Percentiles rank a stretch among this genome's conserved stretches.
Conservation (phyloP, 64 coral and sea anemone species). For the Montipora capricornis region DNA sequence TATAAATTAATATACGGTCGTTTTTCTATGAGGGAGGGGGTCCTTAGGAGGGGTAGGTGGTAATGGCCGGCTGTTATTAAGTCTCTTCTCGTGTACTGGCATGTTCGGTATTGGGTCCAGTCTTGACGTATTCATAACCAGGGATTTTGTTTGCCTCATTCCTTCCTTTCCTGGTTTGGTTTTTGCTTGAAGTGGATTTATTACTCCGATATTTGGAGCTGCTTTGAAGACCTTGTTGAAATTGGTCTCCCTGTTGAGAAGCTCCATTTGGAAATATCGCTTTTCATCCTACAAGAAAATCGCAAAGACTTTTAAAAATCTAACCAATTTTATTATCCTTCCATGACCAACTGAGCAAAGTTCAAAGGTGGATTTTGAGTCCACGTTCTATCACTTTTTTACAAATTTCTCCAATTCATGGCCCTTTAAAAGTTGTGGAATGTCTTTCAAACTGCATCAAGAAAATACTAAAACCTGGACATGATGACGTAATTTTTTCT, state of each 20-base stretch:
- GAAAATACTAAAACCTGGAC: too few species aligned
- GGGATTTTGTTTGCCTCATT: slow-evolving; percentile 1
- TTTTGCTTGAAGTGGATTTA: slow-evolving; percentile 91
- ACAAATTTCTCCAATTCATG: too few species aligned
- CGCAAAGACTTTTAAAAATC: too few species aligned
- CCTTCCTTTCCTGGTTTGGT: slow-evolving; percentile 73
- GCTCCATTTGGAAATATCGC: slow-evolving; percentile 92
- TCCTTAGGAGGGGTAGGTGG: slow-evolving; percentile 90
- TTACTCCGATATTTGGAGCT: slow-evolving; percentile 89
- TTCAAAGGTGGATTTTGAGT: too few species aligned
- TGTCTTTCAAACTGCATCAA: too few species aligned
- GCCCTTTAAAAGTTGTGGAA: too few species aligned
- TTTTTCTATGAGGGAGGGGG: slow-evolving; percentile 42
- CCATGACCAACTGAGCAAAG: not conserved
- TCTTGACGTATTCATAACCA: slow-evolving; percentile 66
- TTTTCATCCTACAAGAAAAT: slow-evolving; percentile 83
- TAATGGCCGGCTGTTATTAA: slow-evolving; percentile 75
- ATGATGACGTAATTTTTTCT: too few species aligned
- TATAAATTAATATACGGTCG: slow-evolving; percentile 63
- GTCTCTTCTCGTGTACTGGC: slow-evolving; percentile 75
- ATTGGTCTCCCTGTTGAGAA: slow-evolving; percentile 97
- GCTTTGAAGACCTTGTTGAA: slow-evolving; percentile 97
- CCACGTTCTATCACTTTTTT: too few species aligned
- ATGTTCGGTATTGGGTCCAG: slow-evolving; percentile 89
- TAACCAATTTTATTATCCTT: not conserved